Conservation (phyloP, 2,797 vertebrate genomes). For the Cryptoblepharus egeriae region DNA sequence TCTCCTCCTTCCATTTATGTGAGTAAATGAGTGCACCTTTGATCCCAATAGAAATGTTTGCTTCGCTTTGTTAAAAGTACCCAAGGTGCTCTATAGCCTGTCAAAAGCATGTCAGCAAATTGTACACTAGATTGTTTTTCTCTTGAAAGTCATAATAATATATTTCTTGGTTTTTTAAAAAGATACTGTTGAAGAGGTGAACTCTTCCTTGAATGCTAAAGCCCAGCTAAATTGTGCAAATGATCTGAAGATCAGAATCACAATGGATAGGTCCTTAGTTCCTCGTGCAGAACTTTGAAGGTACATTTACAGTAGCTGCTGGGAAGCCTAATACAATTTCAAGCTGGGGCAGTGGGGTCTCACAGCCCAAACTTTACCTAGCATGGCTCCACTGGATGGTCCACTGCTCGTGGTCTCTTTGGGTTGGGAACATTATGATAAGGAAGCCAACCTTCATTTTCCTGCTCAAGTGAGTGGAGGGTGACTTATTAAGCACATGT, state of each 20-base stretch:
- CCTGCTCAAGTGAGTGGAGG: no score
- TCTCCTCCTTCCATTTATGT: not conserved
- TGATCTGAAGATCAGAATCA: not conserved
- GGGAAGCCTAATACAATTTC: no score
- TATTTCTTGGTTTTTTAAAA: not conserved
- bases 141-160: not conserved
- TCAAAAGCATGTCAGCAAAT: conserved; percentile 19
- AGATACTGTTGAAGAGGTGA: conserved; percentile 21
- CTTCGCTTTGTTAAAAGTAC: conserved; percentile 3
- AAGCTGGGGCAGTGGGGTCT: no score
- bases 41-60: not conserved
- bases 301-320: no score
- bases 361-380: no score
- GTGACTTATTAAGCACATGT: no score
- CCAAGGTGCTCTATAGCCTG: not conserved
- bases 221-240: not conserved
- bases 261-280: not conserved
- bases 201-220: conserved; percentile 30
- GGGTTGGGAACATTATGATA: no score
- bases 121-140: conserved; percentile 11
- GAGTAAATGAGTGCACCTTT: conserved; percentile 31
- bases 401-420: no score
- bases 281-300: not conserved
- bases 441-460: no score
- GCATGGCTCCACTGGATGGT: no score